These are phyloP conservation scores for Ophiothrix spiculata DNA, from an alignment of 35 echinoderm and acorn worm genomes.

Conservation along the genomic window DNA sequence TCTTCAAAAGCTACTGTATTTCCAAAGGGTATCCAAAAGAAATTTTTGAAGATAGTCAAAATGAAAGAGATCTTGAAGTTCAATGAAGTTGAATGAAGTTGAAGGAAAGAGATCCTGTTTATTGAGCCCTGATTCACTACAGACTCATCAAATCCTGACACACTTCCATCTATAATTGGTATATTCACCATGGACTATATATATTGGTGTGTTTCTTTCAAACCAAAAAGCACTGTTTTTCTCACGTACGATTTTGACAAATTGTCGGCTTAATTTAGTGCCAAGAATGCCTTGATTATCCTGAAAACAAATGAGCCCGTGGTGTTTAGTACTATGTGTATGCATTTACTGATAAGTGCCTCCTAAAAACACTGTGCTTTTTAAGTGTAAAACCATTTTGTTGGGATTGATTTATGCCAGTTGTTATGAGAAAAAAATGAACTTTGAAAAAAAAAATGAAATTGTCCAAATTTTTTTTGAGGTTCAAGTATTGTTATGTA, in stretches of 20 bases:
- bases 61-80: too few species aligned
- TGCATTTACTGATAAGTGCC: conserved; percentile 9
- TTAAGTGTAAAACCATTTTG: background rate
- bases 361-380: conserved; percentile 15
- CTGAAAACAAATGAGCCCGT: conserved; percentile 1
- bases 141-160: too few species aligned
- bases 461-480: background rate
- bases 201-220: background rate
- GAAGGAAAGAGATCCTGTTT: too few species aligned
- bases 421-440: background rate
- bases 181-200: conserved; percentile 11
- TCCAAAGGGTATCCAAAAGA: too few species aligned
- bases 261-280: background rate
- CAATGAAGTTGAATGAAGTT: too few species aligned
- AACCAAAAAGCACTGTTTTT: background rate
- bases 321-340: background rate
- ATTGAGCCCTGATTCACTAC: too few species aligned
- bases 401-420: background rate
- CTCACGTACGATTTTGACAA: conserved; percentile 1
- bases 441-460: background rate
- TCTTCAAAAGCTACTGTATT: too few species aligned
- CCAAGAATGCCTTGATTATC: background rate
- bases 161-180: too few species aligned
- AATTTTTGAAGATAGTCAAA: too few species aligned
- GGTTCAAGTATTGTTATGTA: background rate